These are phyloP conservation scores for Phrynocephalus versicolor DNA, from an alignment of 2,113 vertebrate genomes.

Conservation along the genomic window DNA sequence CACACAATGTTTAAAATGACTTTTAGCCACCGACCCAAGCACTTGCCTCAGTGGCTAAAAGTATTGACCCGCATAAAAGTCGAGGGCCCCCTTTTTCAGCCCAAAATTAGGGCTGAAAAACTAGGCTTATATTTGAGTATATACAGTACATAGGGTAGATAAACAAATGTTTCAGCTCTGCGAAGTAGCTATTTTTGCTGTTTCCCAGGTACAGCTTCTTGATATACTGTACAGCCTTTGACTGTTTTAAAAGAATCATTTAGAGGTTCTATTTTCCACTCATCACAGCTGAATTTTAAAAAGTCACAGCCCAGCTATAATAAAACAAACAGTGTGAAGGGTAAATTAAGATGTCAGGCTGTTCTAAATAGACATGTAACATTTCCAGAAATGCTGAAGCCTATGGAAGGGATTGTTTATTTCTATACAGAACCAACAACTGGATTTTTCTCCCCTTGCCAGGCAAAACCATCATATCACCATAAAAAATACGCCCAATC, in stretches of 20 bases:
- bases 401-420: not conserved
- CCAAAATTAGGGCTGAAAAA: too few species aligned
- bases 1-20: too few species aligned
- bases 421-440: not conserved
- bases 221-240: not conserved
- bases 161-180: not conserved
- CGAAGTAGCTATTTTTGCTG: not conserved
- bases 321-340: not conserved
- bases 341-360: not conserved
- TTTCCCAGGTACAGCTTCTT: not conserved
- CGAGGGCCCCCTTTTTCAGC: too few species aligned
- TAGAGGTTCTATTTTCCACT: not conserved
- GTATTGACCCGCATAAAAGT: too few species aligned
- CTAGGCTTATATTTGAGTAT: too few species aligned
- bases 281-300: not conserved
- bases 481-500: too few species aligned
- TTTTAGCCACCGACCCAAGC: too few species aligned
- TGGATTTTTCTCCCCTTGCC: not conserved
- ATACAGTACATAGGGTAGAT: too few species aligned
- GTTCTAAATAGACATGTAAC: not conserved
- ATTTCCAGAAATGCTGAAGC: not conserved
- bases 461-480: not conserved
- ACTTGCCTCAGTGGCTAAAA: too few species aligned
- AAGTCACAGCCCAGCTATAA: not conserved
- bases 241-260: not conserved